Conservation (phyloP, 2,888 invertebrate genomes). For the Nemoura dubitans region DNA sequence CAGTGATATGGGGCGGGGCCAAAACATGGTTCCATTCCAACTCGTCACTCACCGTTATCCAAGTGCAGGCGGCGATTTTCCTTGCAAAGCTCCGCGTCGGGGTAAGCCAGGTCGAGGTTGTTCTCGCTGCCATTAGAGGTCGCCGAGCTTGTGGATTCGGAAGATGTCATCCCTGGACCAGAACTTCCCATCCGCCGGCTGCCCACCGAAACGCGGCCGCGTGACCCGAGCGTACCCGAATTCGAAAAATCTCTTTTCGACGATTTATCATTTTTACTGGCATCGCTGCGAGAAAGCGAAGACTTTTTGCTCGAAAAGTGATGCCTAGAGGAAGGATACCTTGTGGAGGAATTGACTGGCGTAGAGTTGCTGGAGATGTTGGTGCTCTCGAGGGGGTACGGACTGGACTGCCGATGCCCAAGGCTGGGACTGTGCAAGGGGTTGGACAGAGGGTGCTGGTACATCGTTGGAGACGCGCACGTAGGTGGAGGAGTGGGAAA, state of each 20-base stretch:
- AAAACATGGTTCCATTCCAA: neutral
- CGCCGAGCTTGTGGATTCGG: conserved; percentile 49
- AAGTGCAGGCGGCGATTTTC: conserved; percentile 52
- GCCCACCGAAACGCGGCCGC: conserved; percentile 42
- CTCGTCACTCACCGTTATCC: conserved; percentile 53
- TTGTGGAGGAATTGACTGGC: conserved; percentile 45
- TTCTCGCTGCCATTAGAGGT: conserved; percentile 55
- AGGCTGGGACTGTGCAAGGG: conserved; percentile 46
- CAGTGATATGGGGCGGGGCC: neutral
- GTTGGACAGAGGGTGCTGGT: conserved; percentile 60
- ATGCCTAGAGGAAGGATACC: conserved; percentile 46
- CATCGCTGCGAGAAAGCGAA: conserved; percentile 44
- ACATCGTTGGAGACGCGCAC: conserved; percentile 59
- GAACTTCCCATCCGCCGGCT: conserved; percentile 31
- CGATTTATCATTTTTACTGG: conserved; percentile 42
- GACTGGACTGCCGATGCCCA: conserved; percentile 70
- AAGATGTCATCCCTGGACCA: conserved; percentile 40
- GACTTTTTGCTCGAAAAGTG: conserved; percentile 46
- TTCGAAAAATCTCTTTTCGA: conserved; percentile 15
- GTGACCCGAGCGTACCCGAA: conserved; percentile 45
- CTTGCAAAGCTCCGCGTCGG: conserved; percentile 53
- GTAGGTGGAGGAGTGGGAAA: conserved; percentile 67
- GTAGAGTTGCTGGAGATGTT: conserved; percentile 57
- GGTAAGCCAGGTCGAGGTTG: conserved; percentile 55
- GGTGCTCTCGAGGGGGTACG: conserved; percentile 75